These are phyloP conservation scores for Diplosoma virens DNA, from an alignment of 23 tunicate species.

Conservation along the genomic window DNA sequence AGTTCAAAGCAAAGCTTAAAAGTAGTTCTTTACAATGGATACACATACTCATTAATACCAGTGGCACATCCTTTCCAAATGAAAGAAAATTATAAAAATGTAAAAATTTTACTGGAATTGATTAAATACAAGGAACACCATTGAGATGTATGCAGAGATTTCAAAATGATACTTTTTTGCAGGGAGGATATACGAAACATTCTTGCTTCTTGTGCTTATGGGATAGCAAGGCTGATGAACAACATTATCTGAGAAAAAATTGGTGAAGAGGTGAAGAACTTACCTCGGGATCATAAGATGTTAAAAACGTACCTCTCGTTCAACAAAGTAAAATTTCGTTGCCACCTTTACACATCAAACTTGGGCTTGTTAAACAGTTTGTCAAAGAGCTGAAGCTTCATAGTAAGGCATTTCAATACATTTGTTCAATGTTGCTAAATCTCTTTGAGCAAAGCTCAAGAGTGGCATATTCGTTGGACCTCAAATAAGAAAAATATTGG, in stretches of 20 bases:
- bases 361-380: too few species aligned
- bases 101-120: constrained; percentile 17
- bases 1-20: constrained; percentile 21
- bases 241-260: background rate
- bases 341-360: too few species aligned
- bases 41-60: constrained; percentile 10
- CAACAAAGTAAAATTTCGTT: too few species aligned
- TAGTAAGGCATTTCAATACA: too few species aligned
- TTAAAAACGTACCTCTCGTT: too few species aligned
- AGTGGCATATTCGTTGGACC: too few species aligned
- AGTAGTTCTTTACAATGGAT: constrained; percentile 16
- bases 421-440: too few species aligned
- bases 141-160: constrained; percentile 19
- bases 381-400: too few species aligned
- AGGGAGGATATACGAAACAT: constrained; percentile 25
- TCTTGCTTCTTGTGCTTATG: constrained; percentile 17
- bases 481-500: too few species aligned
- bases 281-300: too few species aligned
- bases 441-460: too few species aligned
- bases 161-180: constrained; percentile 21
- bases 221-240: constrained; percentile 23
- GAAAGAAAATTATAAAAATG: constrained; percentile 1
- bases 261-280: constrained; percentile 6
- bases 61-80: constrained; percentile 15
- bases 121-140: constrained; percentile 9